These are phyloP conservation scores for Plebejus anna DNA, from an alignment of 2,888 invertebrate species.

Conservation along the genomic window DNA sequence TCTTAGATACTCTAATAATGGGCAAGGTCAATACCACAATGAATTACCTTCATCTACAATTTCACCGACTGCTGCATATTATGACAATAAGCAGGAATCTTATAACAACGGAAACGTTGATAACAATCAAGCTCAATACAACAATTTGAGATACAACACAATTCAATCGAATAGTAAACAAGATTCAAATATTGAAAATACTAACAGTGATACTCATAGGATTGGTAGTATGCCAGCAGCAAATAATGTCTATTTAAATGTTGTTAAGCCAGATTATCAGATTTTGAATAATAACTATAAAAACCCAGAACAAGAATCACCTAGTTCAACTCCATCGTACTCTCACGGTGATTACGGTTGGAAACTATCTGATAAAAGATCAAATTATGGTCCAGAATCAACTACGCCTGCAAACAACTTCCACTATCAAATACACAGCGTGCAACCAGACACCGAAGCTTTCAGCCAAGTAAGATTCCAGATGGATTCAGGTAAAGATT, in stretches of 20 bases:
- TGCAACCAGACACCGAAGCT: constrained; percentile 53
- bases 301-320: constrained; percentile 55
- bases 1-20: constrained; percentile 56
- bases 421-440: constrained; percentile 51
- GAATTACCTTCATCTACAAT: constrained; percentile 60
- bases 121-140: constrained; percentile 52
- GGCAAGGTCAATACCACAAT: constrained; percentile 59
- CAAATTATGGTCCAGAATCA: constrained; percentile 48
- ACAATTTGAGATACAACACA: constrained; percentile 50
- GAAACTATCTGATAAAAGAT: constrained; percentile 67
- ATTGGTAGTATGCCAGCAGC: constrained; percentile 58
- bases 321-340: constrained; percentile 55
- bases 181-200: constrained; percentile 47
- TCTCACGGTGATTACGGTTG: constrained; percentile 74
- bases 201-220: constrained; percentile 60
- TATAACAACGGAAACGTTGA: constrained; percentile 54
- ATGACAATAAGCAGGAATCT: constrained; percentile 52
- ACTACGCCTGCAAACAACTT: constrained; percentile 51
- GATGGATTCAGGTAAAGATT: constrained; percentile 61
- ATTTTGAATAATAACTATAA: constrained; percentile 51
- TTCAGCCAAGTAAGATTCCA: constrained; percentile 67
- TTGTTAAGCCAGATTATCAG: constrained; percentile 63
- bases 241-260: constrained; percentile 66
- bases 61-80: constrained; percentile 54
- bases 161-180: constrained; percentile 51